Base-by-base conservation (phyloP, 2,888 invertebrate genomes). In the Lasioglossum morio region DNA sequence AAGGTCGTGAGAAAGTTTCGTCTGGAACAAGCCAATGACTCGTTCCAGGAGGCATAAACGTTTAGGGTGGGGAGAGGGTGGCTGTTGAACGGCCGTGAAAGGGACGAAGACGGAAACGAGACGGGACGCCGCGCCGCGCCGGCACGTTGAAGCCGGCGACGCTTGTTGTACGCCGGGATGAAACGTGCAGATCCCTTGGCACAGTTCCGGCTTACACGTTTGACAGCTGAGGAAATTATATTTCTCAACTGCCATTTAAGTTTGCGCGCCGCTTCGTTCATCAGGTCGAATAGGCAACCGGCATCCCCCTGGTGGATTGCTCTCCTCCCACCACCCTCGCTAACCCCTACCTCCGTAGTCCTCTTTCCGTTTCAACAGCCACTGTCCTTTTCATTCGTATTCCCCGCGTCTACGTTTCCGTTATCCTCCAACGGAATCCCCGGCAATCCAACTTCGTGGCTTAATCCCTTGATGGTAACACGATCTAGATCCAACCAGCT, bases 221-320 rank as follows among this genome's bases (percentile, higher is more conserved):
- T 93, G 94, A 94, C 94, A 94, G 93, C 90, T 91, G 90, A 90
- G 93, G 93, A 94, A 94, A 94, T 94, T 94, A 94, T 94, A 94
- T 94, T 94, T 93, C 94, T 93, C 92, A 94, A 94, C 94, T 93
- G 93, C 91, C 94, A 93, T 94, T 94, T 93, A 94, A 94, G 92
- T 94, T 93, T 91, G 92, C 91, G 86, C 91, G 86, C 87, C 89
- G 89, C 84, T 89, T 88, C 92, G 91, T 91, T 93, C 91, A 91
- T 93, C 92, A 92, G 79, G 69, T 66, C 78, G 85, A 86, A 88
- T 90, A 89, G 89, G 84, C 83, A 86, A 86, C 88, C 82, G 69
- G 82, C 76, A 78, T 77, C 79, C 73, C 77, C 69, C 77, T 66
- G 77, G 80, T 78, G 87, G 86, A 86, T 78, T 79, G 43, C 72